phyloP scores from a whole-genome alignment of 2,888 invertebrate species.

The Phortica magna region DNA sequence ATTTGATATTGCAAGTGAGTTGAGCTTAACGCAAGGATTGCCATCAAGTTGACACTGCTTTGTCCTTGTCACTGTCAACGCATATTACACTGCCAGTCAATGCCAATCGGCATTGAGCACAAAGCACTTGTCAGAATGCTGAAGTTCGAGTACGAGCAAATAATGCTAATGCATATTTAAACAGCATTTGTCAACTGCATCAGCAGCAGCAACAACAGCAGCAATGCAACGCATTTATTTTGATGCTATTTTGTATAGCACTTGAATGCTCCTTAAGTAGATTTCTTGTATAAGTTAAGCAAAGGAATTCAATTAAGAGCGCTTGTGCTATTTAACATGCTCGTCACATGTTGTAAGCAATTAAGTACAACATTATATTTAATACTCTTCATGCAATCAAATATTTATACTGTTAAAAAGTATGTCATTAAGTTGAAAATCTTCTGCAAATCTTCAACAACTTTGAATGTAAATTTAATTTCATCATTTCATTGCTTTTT shows the following conservation, averaged over 20 bases:
- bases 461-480: too few species aligned
- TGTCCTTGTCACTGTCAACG: slow-evolving; percentile 15
- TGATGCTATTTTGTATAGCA: not conserved
- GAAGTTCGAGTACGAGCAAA: not conserved
- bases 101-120: not conserved
- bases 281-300: too few species aligned
- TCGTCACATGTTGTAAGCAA: too few species aligned
- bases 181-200: not conserved
- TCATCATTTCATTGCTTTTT: too few species aligned
- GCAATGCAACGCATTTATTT: not conserved
- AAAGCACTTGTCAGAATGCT: not conserved
- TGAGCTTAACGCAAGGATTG: slow-evolving; percentile 8
- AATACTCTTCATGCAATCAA: too few species aligned
- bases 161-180: slow-evolving; percentile 26
- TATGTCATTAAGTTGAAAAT: too few species aligned
- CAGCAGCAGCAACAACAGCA: too few species aligned
- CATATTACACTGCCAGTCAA: slow-evolving; percentile 3
- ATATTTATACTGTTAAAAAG: too few species aligned
- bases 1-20: not conserved
- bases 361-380: too few species aligned
- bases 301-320: too few species aligned
- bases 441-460: too few species aligned
- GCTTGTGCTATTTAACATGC: too few species aligned
- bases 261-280: not conserved
- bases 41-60: slow-evolving; percentile 19